These are phyloP conservation scores for Numenius arquata DNA, from an alignment of 2,113 vertebrate genomes.

Conservation along the genomic window DNA sequence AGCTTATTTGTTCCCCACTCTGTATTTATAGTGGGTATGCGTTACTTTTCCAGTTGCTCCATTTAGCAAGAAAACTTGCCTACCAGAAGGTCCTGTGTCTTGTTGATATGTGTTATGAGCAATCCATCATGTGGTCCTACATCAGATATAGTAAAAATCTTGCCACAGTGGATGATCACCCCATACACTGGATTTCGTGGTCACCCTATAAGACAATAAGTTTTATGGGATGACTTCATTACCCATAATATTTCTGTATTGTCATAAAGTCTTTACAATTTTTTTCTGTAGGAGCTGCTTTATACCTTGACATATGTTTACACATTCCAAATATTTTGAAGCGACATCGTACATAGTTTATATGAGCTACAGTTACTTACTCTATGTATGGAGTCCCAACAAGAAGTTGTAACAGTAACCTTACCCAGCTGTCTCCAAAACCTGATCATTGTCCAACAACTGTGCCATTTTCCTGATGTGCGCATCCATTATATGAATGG, in stretches of 20 bases:
- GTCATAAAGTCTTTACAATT: not conserved
- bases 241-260: not conserved
- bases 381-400: not conserved
- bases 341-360: not conserved
- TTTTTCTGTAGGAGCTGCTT: not conserved
- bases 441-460: not conserved
- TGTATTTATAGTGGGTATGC: not conserved
- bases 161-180: not conserved
- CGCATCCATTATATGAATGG: not conserved
- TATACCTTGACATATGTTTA: not conserved
- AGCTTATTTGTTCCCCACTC: not conserved
- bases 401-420: not conserved
- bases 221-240: not conserved
- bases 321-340: not conserved
- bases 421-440: slow-evolving; percentile 60
- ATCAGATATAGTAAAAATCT: not conserved
- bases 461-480: not conserved
- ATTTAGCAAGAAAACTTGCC: not conserved
- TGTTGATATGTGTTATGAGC: slow-evolving; percentile 54
- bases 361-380: not conserved
- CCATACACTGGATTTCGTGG: not conserved
- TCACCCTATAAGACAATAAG: slow-evolving; percentile 24
- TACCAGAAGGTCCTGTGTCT: slow-evolving; percentile 71
- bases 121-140: slow-evolving; percentile 37
- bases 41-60: not conserved